Conservation (phyloP, 2,797 vertebrate genomes). For the Pangasius mekongensis region DNA sequence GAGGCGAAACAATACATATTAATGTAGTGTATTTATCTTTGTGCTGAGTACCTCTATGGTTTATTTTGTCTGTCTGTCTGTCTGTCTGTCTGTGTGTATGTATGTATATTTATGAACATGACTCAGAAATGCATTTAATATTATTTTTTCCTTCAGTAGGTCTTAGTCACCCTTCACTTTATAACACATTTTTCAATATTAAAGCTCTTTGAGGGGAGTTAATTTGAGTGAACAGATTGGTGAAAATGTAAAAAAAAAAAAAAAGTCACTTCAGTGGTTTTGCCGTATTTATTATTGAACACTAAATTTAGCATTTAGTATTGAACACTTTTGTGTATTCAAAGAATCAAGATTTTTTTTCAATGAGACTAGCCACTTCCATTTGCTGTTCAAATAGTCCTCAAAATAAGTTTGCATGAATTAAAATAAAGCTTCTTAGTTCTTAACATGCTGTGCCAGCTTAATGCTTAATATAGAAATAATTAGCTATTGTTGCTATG, state of each 20-base stretch:
- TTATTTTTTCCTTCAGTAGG: not conserved
- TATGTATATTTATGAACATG: not conserved
- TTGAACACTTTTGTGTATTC: not conserved
- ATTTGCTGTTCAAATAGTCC: not conserved
- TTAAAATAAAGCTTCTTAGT: not conserved
- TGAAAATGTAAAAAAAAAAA: not conserved
- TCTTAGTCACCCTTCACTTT: not conserved
- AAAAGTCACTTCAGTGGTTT: not conserved
- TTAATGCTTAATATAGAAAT: constrained; percentile 10
- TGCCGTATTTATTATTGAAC: not conserved
- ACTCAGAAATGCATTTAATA: not conserved
- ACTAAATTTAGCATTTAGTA: too few species aligned
- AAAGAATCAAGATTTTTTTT: not conserved
- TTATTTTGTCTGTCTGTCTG: not conserved
- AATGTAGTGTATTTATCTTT: not conserved
- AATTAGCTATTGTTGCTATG: constrained; percentile 9
- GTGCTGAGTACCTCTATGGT: not conserved
- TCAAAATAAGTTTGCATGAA: not conserved
- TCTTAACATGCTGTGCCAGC: not conserved
- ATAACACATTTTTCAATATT: not conserved
- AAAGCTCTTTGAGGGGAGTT: not conserved
- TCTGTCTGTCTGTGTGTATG: not conserved
- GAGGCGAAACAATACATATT: not conserved
- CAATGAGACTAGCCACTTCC: not conserved
- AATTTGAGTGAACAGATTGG: not conserved